A percentile compares a stretch with the other conserved stretches of the same genome.
Evolutionary conservation across 2,888 invertebrate genomes (phyloP).

Genomic region (Lymantria monacha): DNA sequence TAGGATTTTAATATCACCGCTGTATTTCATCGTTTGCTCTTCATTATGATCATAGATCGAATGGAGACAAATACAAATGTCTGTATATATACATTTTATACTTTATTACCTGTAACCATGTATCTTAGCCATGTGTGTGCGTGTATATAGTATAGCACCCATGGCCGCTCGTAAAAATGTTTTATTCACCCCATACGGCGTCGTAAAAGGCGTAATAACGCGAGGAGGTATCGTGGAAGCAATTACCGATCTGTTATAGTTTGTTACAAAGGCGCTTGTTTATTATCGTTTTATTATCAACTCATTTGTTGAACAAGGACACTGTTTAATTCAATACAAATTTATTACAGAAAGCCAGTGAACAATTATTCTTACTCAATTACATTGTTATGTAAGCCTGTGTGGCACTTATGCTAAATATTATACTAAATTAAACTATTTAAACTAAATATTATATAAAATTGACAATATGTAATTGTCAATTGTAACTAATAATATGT

Average conservation of each 20-base stretch:
- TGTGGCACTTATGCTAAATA: too few relatives aligned
- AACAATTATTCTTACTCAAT: slow-evolving; percentile 19
- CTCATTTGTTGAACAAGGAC: slow-evolving; percentile 78
- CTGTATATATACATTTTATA: slow-evolving; percentile 41
- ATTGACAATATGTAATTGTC: too few relatives aligned
- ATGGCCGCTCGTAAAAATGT: slow-evolving; percentile 82
- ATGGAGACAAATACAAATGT: slow-evolving; percentile 33
- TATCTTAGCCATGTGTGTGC: slow-evolving; percentile 39
- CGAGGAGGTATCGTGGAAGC: slow-evolving; percentile 81
- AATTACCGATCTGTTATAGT: slow-evolving; percentile 83
- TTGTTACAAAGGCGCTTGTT: slow-evolving; percentile 81
- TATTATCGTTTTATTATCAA: slow-evolving; percentile 81
- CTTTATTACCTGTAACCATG: slow-evolving; percentile 55
- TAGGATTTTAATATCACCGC: too few relatives aligned
- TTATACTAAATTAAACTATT: too few relatives aligned
- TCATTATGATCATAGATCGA: slow-evolving; percentile 10
- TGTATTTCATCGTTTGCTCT: too few relatives aligned
- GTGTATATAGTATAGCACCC: slow-evolving; percentile 73
- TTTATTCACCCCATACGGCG: slow-evolving; percentile 82
- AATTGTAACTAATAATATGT: too few relatives aligned
- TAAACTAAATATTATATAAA: too few relatives aligned
- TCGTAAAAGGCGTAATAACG: slow-evolving; percentile 83
- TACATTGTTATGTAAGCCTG: too few relatives aligned
- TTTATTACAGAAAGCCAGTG: slow-evolving; percentile 48
- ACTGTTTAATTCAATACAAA: slow-evolving; percentile 70